Conservation (phyloP, 2,888 invertebrate species). For the Xestia sexstrigata region DNA sequence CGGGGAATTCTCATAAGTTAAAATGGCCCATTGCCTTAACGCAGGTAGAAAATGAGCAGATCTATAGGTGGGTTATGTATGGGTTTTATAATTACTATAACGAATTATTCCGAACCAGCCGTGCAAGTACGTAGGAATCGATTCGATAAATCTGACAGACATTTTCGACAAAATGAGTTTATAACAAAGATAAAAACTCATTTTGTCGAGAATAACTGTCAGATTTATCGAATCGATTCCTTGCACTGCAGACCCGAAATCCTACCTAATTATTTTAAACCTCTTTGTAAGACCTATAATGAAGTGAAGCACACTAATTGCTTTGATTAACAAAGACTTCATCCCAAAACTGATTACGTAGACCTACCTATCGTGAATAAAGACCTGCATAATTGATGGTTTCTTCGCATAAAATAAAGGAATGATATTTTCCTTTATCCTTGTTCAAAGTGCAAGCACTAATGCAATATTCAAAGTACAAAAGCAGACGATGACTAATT, state of each 20-base stretch:
- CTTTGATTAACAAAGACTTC: not conserved
- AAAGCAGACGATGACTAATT: conserved; percentile 78
- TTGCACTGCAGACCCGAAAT: too few species aligned
- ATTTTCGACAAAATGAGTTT: too few species aligned
- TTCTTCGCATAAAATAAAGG: conserved; percentile 22
- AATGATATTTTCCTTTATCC: conserved; percentile 57
- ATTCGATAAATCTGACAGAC: too few species aligned
- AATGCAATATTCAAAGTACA: conserved; percentile 75
- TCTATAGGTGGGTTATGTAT: not conserved
- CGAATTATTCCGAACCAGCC: too few species aligned
- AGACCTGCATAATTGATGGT: conserved; percentile 7
- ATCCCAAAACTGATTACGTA: not conserved
- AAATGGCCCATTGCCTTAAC: not conserved
- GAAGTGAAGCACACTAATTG: not conserved
- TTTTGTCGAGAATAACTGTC: too few species aligned
- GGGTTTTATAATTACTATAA: not conserved
- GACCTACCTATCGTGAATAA: not conserved
- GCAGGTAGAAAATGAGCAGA: not conserved
- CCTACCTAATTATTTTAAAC: not conserved
- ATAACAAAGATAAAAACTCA: too few species aligned
- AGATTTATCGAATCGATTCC: too few species aligned
- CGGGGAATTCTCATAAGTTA: not conserved
- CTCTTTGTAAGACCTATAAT: not conserved
- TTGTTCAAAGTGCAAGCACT: conserved; percentile 59
- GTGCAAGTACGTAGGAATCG: too few species aligned